A percentile compares a stretch with the other conserved stretches of the same genome.
These are phyloP conservation scores for Orchesellides sinensis DNA, from an alignment of 2,888 invertebrate genomes.

Conservation along the genomic window DNA sequence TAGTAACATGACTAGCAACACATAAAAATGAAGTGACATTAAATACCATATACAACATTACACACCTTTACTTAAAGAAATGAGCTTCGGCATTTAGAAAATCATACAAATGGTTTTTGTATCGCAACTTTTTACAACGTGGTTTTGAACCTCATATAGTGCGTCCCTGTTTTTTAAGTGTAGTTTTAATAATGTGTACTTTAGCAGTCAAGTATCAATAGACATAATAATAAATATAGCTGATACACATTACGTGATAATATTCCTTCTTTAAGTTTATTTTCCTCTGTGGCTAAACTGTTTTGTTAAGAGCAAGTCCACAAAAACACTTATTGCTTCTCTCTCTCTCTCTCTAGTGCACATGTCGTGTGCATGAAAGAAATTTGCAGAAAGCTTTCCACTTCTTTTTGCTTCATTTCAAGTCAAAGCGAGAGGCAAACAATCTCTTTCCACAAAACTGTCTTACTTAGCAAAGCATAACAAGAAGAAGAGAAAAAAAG, in stretches of 20 bases:
- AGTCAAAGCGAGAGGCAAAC: conserved; percentile 39
- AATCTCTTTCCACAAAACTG: conserved; percentile 37
- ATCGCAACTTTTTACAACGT: no score
- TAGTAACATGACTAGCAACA: no score
- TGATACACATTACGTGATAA: conserved; percentile 27
- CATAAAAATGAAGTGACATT: no score
- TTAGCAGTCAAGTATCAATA: conserved; percentile 48
- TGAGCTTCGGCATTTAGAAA: no score
- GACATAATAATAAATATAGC: conserved; percentile 11
- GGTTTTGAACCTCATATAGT: neutral
- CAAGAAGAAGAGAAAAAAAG: neutral
- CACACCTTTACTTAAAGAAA: no score
- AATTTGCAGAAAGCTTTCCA: conserved; percentile 25
- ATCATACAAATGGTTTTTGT: no score
- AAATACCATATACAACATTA: no score
- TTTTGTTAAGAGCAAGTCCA: conserved; percentile 20
- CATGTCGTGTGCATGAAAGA: conserved; percentile 1
- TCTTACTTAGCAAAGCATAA: conserved; percentile 3
- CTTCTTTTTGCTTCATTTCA: conserved; percentile 45
- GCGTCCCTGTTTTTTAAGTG: conserved; percentile 25
- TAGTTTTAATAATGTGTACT: conserved; percentile 29
- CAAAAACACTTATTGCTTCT: conserved; percentile 38
- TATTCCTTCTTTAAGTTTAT: conserved; percentile 1
- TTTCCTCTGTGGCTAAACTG: neutral
- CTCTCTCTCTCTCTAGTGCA: no score